Evolutionary conservation across 1,140 invertebrate species (phyloP).

Genomic region (Schlechtendalia chinensis): DNA sequence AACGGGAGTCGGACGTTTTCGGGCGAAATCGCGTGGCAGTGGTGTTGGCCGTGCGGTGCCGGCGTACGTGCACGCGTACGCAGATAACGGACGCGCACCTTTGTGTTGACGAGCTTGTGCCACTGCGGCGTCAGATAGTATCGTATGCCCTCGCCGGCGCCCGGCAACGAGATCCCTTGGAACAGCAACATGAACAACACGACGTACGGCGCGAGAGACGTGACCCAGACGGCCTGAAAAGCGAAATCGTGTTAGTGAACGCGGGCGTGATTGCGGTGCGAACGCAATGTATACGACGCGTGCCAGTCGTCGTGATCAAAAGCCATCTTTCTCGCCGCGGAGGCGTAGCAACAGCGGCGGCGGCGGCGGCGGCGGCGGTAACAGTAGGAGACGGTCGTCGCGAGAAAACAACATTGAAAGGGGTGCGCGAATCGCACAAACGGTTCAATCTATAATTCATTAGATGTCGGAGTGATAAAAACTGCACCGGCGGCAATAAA

Average conservation of each 20-base stretch:
- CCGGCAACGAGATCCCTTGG: slow-evolving; percentile 84
- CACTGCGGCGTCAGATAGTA: slow-evolving; percentile 96
- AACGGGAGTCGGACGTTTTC: no score
- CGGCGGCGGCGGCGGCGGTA: no score
- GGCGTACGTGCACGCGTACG: no score
- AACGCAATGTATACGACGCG: no score
- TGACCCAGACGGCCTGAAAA: slow-evolving; percentile 90
- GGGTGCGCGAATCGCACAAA: not conserved
- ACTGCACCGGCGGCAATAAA: slow-evolving; percentile 38
- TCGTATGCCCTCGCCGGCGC: slow-evolving; percentile 82
- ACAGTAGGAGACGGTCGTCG: not conserved
- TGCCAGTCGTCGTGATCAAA: no score
- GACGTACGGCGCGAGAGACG: slow-evolving; percentile 88
- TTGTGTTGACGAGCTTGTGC: slow-evolving; percentile 78
- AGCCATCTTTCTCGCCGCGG: no score
- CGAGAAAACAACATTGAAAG: slow-evolving; percentile 1
- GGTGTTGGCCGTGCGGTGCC: no score
- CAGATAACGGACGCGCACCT: slow-evolving; percentile 59
- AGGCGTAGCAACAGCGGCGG: no score
- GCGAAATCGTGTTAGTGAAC: no score
- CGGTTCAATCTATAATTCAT: slow-evolving; percentile 49
- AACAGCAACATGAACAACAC: slow-evolving; percentile 87
- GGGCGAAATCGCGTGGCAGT: no score
- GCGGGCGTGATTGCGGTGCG: no score
- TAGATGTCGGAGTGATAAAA: slow-evolving; percentile 48